phyloP scores from a whole-genome alignment of 92 coral and sea anemone species.

The Bergia puertoricense region DNA sequence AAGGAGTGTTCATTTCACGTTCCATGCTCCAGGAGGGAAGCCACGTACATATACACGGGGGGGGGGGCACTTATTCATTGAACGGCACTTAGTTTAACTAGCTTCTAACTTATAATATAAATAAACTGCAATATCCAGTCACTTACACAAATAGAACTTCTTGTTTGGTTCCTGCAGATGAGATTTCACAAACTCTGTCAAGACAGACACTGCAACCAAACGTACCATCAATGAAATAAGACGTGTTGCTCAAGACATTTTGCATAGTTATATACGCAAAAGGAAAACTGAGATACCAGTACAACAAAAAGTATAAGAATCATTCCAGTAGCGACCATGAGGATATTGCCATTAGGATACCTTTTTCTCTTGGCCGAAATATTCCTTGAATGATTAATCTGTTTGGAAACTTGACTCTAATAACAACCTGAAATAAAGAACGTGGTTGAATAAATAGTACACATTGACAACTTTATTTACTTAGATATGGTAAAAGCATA shows the following conservation, averaged over 20 bases:
- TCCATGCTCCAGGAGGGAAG: too few relatives aligned
- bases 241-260: too few relatives aligned
- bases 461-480: neutral
- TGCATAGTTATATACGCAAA: neutral
- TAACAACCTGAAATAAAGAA: conserved; percentile 70
- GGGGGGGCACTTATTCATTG: too few relatives aligned
- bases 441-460: neutral
- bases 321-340: neutral
- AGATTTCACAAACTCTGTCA: conserved; percentile 76
- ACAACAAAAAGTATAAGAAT: neutral
- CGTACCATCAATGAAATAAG: neutral
- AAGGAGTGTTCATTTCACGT: too few relatives aligned
- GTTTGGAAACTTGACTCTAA: conserved; percentile 92
- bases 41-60: too few relatives aligned
- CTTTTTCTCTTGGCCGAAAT: conserved; percentile 91
- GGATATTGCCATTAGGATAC: conserved; percentile 32
- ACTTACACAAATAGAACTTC: conserved; percentile 89
- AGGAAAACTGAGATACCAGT: neutral
- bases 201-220: conserved; percentile 62
- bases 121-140: neutral
- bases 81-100: neutral
- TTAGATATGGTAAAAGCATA: neutral
- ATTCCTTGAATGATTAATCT: conserved; percentile 85
- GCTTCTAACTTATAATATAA: neutral
- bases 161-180: conserved; percentile 69